Conservation (phyloP, 2,797 vertebrate genomes). For the Characodon lateralis region DNA sequence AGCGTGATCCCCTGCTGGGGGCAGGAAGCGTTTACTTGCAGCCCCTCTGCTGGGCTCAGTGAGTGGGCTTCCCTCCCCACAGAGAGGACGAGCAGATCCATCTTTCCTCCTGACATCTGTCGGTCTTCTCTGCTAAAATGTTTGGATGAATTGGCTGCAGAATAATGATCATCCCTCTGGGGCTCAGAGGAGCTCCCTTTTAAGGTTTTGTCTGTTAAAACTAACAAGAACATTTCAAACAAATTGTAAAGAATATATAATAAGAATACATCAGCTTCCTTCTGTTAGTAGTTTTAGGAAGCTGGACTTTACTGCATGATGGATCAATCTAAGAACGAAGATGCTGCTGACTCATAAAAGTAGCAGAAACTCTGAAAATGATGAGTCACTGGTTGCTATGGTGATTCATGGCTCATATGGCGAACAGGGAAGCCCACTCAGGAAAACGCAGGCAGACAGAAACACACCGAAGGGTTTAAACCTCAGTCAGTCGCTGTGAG, state of each 20-base stretch:
- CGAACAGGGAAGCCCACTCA: too few relatives aligned
- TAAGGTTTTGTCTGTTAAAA: not conserved
- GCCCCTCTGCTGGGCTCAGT: not conserved
- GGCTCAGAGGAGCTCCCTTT: not conserved
- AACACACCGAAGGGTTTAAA: too few relatives aligned
- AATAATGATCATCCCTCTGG: not conserved
- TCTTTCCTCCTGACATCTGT: not conserved
- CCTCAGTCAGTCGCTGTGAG: too few relatives aligned
- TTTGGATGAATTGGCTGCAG: too few relatives aligned
- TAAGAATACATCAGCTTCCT: not conserved
- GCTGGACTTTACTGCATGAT: not conserved
- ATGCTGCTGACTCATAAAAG: not conserved
- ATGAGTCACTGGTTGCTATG: too few relatives aligned
- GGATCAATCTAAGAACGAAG: too few relatives aligned
- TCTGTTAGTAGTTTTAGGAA: not conserved
- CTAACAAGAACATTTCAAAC: not conserved
- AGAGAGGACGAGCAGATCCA: not conserved
- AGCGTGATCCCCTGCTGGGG: not conserved
- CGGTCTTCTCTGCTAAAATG: not conserved
- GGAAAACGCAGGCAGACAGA: too few relatives aligned
- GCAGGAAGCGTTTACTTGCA: not conserved
- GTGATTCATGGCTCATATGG: too few relatives aligned
- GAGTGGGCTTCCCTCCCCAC: not conserved
- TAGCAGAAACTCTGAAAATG: not conserved
- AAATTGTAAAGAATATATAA: too few relatives aligned